Evolutionary conservation across 2,113 vertebrate species (phyloP).

Genomic region (Rhabdomys dilectus): DNA sequence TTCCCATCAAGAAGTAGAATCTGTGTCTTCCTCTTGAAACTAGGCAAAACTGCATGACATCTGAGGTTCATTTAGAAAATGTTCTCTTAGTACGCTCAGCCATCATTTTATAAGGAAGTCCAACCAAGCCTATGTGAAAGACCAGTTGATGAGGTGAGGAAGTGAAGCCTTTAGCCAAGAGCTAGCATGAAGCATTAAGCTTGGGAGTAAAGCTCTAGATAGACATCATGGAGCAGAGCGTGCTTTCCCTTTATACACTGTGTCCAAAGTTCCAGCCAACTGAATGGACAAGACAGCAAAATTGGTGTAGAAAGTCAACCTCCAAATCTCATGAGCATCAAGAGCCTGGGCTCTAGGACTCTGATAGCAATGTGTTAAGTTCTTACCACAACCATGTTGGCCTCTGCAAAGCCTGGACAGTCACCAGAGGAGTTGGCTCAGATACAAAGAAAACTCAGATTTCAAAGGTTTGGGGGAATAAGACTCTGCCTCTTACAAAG

Average conservation of each 20-base stretch:
- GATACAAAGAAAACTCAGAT: neutral
- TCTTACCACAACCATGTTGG: neutral
- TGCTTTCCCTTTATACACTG: neutral
- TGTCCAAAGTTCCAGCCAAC: neutral
- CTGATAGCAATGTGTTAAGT: neutral
- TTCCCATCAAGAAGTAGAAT: neutral
- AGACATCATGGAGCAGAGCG: neutral
- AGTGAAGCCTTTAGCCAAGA: neutral
- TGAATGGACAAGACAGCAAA: neutral
- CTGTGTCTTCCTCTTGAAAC: neutral
- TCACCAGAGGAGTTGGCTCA: neutral
- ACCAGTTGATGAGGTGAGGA: neutral
- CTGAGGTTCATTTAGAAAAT: neutral
- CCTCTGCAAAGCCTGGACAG: neutral
- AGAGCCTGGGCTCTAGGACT: neutral
- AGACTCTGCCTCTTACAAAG: neutral
- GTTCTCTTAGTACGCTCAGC: neutral
- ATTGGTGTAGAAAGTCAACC: neutral
- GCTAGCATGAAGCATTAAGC: neutral
- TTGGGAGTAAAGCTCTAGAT: neutral
- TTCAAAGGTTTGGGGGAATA: neutral
- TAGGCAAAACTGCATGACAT: neutral
- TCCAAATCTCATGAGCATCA: neutral
- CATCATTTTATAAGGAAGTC: neutral
- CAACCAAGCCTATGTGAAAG: neutral